Evolutionary conservation across 2,888 invertebrate species (phyloP).

Genomic region (Lycocerus yunnanus): DNA sequence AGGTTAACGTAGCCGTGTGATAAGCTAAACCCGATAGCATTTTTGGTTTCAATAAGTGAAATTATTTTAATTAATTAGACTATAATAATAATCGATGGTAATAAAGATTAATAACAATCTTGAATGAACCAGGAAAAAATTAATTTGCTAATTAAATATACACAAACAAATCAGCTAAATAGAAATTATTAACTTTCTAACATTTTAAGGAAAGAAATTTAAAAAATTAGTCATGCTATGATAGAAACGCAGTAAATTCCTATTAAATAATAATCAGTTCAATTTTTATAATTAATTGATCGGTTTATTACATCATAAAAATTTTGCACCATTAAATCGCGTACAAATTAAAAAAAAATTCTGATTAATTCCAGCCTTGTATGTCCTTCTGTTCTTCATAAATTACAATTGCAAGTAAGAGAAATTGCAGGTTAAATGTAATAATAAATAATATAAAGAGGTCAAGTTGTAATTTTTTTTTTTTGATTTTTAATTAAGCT

Average conservation of each 20-base stretch:
- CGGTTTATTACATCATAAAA: neutral
- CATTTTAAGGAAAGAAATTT: conserved; percentile 10
- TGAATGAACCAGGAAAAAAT: conserved; percentile 7
- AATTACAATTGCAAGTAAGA: neutral
- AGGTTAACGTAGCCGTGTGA: neutral
- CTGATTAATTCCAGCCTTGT: neutral
- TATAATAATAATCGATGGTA: neutral
- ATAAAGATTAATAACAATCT: neutral
- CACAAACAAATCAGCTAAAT: neutral
- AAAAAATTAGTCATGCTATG: neutral
- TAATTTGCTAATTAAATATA: neutral
- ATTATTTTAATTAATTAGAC: neutral
- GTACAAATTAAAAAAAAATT: too few relatives aligned
- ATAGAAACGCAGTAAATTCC: neutral
- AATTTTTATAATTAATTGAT: neutral
- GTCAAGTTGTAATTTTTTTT: neutral
- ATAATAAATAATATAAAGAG: neutral
- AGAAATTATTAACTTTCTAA: conserved; percentile 12
- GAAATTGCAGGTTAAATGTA: neutral
- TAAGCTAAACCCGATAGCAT: too few relatives aligned
- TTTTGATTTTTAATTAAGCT: neutral
- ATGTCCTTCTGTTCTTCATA: neutral
- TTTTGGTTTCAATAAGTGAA: neutral
- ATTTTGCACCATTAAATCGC: too few relatives aligned
- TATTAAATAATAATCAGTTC: neutral